phyloP scores from a whole-genome alignment of 1,140 invertebrate genomes.

The Gonioctena quinquepunctata region DNA sequence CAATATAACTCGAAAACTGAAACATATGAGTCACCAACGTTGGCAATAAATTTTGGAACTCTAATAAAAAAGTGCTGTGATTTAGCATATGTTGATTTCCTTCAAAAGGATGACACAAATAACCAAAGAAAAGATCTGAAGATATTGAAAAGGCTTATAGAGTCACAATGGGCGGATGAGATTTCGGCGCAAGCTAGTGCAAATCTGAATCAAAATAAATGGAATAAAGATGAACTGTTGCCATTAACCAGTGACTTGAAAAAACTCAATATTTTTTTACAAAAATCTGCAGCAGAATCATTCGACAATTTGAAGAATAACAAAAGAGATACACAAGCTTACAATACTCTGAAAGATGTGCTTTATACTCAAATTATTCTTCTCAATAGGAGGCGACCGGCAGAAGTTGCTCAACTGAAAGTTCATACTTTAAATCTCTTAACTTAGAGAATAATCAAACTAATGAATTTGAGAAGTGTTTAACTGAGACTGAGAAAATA shows the following conservation, averaged over 20 bases:
- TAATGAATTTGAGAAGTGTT: constrained; percentile 24
- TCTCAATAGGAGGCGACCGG: constrained; percentile 17
- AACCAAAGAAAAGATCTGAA: background rate
- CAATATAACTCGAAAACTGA: background rate
- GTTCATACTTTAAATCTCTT: constrained; percentile 1
- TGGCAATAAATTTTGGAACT: constrained; percentile 3
- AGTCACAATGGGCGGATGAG: background rate
- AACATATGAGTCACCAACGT: background rate
- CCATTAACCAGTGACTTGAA: background rate
- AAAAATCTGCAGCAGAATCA: constrained; percentile 21
- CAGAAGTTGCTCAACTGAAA: constrained; percentile 2
- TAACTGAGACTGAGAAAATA: constrained; percentile 24
- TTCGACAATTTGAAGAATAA: constrained; percentile 18
- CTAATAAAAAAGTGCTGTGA: background rate
- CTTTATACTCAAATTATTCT: constrained; percentile 33
- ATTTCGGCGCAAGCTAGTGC: background rate
- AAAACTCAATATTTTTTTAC: constrained; percentile 10
- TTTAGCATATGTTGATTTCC: background rate
- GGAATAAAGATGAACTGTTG: background rate
- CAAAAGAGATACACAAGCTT: constrained; percentile 25
- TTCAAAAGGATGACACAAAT: background rate
- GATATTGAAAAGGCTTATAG: background rate
- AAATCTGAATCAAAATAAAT: background rate
- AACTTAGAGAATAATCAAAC: constrained; percentile 17
- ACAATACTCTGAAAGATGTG: constrained; percentile 32